These are phyloP conservation scores for Operophtera brumata DNA, from an alignment of 2,888 invertebrate genomes.

Conservation along the genomic window DNA sequence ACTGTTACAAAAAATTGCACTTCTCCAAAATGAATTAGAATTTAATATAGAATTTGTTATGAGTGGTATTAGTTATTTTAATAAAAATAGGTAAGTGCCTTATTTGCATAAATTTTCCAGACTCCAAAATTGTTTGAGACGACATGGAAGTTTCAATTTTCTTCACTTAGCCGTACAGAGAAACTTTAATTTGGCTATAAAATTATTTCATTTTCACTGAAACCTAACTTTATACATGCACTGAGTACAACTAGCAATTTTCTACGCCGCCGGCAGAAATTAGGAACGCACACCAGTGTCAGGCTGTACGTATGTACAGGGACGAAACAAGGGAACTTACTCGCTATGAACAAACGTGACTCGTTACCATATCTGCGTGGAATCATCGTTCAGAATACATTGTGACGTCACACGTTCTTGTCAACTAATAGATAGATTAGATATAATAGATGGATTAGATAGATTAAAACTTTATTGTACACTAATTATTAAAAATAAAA, in stretches of 20 bases:
- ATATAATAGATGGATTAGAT: too few species aligned
- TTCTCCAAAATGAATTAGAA: too few species aligned
- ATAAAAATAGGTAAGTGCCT: neutral
- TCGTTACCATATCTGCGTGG: too few species aligned
- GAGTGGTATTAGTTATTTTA: too few species aligned
- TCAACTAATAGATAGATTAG: too few species aligned
- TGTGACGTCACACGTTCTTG: too few species aligned
- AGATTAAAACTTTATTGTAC: too few species aligned
- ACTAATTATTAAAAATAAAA: too few species aligned
- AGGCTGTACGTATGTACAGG: slow-evolving; percentile 21
- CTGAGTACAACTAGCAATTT: slow-evolving; percentile 31
- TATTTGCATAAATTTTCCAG: neutral
- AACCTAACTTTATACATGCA: slow-evolving; percentile 30
- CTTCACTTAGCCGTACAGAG: neutral
- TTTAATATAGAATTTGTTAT: too few species aligned
- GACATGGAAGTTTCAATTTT: slow-evolving; percentile 4
- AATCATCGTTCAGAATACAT: too few species aligned
- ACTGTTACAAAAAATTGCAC: too few species aligned
- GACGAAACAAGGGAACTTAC: slow-evolving; percentile 19
- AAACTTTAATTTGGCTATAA: slow-evolving; percentile 12
- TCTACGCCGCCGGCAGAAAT: slow-evolving; percentile 32
- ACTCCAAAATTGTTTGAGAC: neutral
- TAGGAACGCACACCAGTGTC: slow-evolving; percentile 32
- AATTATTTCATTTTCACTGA: slow-evolving; percentile 25
- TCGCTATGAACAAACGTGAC: too few species aligned